These are phyloP conservation scores for Drosophila infuscata DNA, from an alignment of 2,888 invertebrate genomes.

Conservation along the genomic window DNA sequence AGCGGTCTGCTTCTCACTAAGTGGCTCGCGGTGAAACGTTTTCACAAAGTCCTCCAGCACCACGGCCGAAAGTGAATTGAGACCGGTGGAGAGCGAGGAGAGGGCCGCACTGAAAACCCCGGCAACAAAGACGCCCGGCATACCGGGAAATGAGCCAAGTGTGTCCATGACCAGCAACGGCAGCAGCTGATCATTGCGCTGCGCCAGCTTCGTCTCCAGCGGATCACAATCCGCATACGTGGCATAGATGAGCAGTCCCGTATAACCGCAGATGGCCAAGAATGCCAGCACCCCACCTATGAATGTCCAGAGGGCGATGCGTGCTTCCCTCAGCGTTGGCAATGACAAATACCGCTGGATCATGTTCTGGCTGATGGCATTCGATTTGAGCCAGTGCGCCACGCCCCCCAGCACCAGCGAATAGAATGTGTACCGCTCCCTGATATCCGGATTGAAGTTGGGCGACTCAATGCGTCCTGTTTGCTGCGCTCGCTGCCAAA, in stretches of 20 bases:
- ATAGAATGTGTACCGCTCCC: constrained; percentile 91
- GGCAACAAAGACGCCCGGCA: constrained; percentile 95
- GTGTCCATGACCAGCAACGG: constrained; percentile 94
- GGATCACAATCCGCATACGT: constrained; percentile 95
- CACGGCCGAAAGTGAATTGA: constrained; percentile 92
- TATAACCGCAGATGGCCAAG: constrained; percentile 92
- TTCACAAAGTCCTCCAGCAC: constrained; percentile 90
- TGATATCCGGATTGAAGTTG: constrained; percentile 88
- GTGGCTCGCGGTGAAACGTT: constrained; percentile 85
- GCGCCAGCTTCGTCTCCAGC: constrained; percentile 89
- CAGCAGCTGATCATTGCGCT: constrained; percentile 91
- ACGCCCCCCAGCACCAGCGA: constrained; percentile 90
- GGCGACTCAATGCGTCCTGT: constrained; percentile 88
- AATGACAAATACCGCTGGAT: constrained; percentile 91
- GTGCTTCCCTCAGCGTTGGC: constrained; percentile 87
- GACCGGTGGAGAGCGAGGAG: constrained; percentile 91
- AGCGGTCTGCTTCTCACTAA: constrained; percentile 87
- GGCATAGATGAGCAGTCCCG: constrained; percentile 94
- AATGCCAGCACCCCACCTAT: constrained; percentile 91
- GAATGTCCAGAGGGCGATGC: constrained; percentile 88
- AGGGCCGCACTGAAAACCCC: constrained; percentile 96
- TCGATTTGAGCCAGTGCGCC: constrained; percentile 90
- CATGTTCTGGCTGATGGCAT: constrained; percentile 92
- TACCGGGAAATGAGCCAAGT: constrained; percentile 90
- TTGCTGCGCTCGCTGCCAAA: constrained; percentile 87